phyloP scores from a whole-genome alignment of 2,888 invertebrate genomes.

The Dryobotodes eremita region DNA sequence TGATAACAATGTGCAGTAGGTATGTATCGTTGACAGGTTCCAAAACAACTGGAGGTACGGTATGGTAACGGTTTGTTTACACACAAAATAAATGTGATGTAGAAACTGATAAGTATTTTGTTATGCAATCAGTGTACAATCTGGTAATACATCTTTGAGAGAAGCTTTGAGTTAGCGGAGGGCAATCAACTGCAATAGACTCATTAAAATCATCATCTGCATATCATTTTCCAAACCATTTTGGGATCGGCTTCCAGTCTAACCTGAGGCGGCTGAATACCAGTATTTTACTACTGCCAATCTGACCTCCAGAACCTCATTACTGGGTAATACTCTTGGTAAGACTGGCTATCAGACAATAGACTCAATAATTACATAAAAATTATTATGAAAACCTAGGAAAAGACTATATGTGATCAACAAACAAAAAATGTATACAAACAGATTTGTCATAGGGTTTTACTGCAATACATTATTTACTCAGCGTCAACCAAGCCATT shows the following conservation, averaged over 20 bases:
- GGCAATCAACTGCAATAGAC: background rate
- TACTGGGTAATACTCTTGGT: too few species aligned
- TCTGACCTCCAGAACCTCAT: background rate
- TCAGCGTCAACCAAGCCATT: background rate
- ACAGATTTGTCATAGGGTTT: background rate
- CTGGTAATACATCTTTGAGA: background rate
- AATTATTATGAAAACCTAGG: background rate
- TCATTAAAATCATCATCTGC: background rate
- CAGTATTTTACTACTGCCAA: background rate
- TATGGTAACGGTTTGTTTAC: too few species aligned
- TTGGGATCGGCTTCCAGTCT: background rate
- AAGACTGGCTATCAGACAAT: background rate
- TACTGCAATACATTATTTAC: slow-evolving; percentile 1
- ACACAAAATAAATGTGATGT: background rate
- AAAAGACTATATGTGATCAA: background rate
- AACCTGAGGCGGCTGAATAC: background rate
- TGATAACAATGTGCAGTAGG: slow-evolving; percentile 8
- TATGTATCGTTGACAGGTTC: background rate
- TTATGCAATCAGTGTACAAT: background rate
- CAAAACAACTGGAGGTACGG: too few species aligned
- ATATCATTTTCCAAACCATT: background rate
- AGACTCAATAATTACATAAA: background rate
- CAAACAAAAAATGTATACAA: background rate
- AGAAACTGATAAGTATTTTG: slow-evolving; percentile 23
- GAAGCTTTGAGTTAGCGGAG: background rate